A percentile compares a stretch with the other conserved stretches of the same genome.
Conservation (phyloP, 2,888 invertebrate genomes). For the Hemistola chrysoprasaria region DNA sequence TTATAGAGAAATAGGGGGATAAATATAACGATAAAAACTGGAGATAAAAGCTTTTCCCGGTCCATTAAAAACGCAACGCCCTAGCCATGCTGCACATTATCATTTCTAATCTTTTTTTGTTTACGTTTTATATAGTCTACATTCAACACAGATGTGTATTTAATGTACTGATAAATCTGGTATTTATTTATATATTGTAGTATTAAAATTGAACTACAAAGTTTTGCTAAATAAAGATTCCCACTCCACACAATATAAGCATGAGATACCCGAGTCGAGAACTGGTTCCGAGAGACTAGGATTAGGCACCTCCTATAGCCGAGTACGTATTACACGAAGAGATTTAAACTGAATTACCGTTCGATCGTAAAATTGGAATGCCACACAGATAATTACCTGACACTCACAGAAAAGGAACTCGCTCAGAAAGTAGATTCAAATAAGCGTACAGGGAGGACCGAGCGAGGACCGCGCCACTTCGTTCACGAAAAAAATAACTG, state of each 20-base stretch:
- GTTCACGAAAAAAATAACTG: conserved; percentile 64
- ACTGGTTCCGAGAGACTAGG: conserved; percentile 67
- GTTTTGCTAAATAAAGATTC: no score
- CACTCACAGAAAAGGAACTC: conserved; percentile 82
- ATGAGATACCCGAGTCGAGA: conserved; percentile 42
- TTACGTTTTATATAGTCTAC: no score
- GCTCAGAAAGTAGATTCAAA: conserved; percentile 78
- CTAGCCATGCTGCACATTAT: no score
- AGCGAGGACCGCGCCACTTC: conserved; percentile 50
- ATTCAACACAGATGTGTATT: no score
- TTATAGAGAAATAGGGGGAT: no score
- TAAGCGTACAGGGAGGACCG: conserved; percentile 73
- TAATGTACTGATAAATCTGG: no score
- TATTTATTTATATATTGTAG: no score
- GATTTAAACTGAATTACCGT: conserved; percentile 82
- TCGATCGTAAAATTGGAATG: conserved; percentile 82
- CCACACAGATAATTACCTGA: conserved; percentile 83
- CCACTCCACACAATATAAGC: conserved; percentile 42
- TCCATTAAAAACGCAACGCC: no score
- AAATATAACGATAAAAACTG: no score
- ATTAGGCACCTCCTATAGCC: conserved; percentile 71
- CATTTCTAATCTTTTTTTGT: no score
- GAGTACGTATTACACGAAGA: conserved; percentile 76
- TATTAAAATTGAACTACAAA: conserved; percentile 11
- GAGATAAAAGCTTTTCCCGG: no score